These are phyloP conservation scores for Sebastes iracundus DNA, from an alignment of 2,797 vertebrate species.

Conservation along the genomic window DNA sequence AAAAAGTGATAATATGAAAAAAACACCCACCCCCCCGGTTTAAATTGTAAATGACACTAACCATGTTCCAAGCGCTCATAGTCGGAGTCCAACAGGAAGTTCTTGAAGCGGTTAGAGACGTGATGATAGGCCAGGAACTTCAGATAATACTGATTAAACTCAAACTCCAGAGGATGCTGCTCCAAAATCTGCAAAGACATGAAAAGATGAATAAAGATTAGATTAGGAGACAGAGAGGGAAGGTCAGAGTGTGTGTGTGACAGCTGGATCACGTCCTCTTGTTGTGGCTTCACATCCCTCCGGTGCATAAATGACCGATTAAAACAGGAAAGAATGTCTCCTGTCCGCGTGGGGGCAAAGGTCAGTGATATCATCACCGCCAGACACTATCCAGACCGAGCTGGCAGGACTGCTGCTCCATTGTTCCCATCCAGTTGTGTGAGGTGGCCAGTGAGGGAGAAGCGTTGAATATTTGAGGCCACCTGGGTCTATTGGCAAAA, in stretches of 20 bases:
- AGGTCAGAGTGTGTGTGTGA: constrained; percentile 36
- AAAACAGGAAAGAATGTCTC: constrained; percentile 74
- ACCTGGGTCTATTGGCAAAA: constrained; percentile 95
- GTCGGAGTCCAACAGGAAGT: constrained; percentile 98
- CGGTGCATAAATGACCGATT: constrained; percentile 44
- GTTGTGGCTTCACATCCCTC: constrained; percentile 43
- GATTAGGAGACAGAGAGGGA: background rate
- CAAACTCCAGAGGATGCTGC: constrained; percentile 96
- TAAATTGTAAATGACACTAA: constrained; percentile 75
- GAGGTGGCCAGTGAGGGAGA: constrained; percentile 54
- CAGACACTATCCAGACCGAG: constrained; percentile 62
- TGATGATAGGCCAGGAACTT: constrained; percentile 99
- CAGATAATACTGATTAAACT: constrained; percentile 98
- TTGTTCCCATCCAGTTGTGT: constrained; percentile 66
- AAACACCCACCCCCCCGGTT: background rate
- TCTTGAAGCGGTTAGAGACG: constrained; percentile 97
- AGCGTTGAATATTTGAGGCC: constrained; percentile 80
- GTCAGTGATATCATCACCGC: constrained; percentile 69
- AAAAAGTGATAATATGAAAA: background rate
- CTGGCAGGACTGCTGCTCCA: constrained; percentile 49
- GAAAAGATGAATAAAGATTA: constrained; percentile 41
- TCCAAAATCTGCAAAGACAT: constrained; percentile 88
- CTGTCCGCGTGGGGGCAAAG: constrained; percentile 57
- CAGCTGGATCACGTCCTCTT: constrained; percentile 36
- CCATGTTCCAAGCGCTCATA: constrained; percentile 97